Base-by-base conservation (phyloP, 1,140 invertebrate species). In the Scaptodrosophila lebanonensis region DNA sequence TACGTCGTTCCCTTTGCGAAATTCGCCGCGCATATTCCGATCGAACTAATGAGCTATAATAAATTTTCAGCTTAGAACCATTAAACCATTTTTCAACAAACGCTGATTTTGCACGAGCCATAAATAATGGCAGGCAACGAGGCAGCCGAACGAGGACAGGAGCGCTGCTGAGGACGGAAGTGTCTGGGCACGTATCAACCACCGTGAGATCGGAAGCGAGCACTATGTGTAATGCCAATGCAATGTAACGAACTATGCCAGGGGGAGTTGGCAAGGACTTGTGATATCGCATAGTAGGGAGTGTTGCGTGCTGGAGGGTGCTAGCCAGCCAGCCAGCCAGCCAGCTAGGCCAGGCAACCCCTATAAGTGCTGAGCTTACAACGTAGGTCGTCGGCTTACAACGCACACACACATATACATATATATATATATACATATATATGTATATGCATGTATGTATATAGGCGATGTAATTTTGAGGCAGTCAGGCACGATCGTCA, bases 21-120 rank as follows among this genome's bases (percentile, higher is more conserved):
- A 30, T 1, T 6, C 8, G 42, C 7, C 56, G 20, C 25, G 49
- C 50, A 64, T 30, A 68, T 60, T 43, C 43, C 51, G 56, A 73
- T 69, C 44, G 51, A 82, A 75, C 66, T 70, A 75, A 82, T 82
- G 61, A 73, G 58, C 47, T 59, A 75, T 64, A 59, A 82, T 82
- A 82, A 82, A 82, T 82, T 82, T 64, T 70, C 75, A 66, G 75
- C 48, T 70, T 38, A 36, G 20, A 20, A 52, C 56, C 52, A 72
- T 59, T 79, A 65, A 61, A 67, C 66, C 61, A 82, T 82, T 82
- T 82, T 82, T 82, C 75, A 82, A 58, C 75, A 73, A 39, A 60
- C 61, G 66, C 52, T 64, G 73, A 77, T 79, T 77, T 82, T 70
- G 69, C 75, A 79, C 75, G 69, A 79, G 75, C 69, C 69, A 79